A percentile compares a stretch with the other conserved stretches of the same genome.
Evolutionary conservation across 1,140 invertebrate species (phyloP).

Genomic region (Cydia amplana): DNA sequence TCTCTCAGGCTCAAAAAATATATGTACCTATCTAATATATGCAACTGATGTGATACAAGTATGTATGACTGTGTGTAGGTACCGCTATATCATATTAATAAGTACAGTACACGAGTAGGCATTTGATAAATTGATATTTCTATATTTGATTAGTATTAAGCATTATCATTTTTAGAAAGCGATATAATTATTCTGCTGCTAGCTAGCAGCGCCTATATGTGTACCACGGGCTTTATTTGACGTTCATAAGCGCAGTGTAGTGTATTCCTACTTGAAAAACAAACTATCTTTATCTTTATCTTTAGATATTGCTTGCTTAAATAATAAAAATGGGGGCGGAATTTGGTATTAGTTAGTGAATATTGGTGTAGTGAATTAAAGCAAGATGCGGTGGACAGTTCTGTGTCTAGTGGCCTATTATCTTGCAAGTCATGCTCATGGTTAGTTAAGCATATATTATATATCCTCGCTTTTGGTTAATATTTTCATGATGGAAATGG

Average conservation of each 20-base stretch:
- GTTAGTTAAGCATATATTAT: not conserved
- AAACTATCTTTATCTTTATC: too few relatives aligned
- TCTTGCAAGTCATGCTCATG: not conserved
- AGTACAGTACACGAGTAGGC: not conserved
- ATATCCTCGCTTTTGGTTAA: not conserved
- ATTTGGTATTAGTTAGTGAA: slow-evolving; percentile 14
- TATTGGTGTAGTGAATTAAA: slow-evolving; percentile 5
- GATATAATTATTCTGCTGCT: not conserved
- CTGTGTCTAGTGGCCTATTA: slow-evolving; percentile 21
- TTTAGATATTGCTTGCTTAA: slow-evolving; percentile 22
- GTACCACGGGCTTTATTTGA: not conserved
- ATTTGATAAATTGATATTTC: too few relatives aligned
- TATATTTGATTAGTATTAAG: too few relatives aligned
- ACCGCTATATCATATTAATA: too few relatives aligned
- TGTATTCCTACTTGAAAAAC: too few relatives aligned
- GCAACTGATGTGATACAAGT: too few relatives aligned
- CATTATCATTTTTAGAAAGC: not conserved
- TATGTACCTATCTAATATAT: too few relatives aligned
- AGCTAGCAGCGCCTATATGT: not conserved
- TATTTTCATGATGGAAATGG: not conserved
- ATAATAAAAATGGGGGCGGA: not conserved
- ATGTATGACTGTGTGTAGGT: too few relatives aligned
- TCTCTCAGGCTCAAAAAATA: too few relatives aligned
- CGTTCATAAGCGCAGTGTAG: too few relatives aligned
- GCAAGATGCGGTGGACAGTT: slow-evolving; percentile 20